Evolutionary conservation across 2,113 vertebrate genomes (phyloP), one percentile per base, ranked within the genome.

Genomic region (Malurus elegans): DNA sequence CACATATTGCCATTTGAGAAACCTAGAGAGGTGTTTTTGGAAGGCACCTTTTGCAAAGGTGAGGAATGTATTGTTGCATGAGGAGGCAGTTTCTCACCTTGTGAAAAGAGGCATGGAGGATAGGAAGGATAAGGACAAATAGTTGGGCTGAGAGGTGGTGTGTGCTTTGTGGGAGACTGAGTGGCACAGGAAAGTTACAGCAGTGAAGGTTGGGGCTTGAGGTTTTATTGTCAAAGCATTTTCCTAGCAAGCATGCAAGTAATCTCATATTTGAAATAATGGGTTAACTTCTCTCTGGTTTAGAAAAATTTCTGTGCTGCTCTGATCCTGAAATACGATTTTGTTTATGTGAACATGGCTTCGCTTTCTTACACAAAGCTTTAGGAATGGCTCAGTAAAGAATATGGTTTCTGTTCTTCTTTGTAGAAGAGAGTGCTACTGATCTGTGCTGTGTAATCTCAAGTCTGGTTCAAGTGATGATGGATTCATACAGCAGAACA

Each of bases 391-490:
- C 40, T 64, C 73, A 42, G 45, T 58, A 38, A 13, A 61, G 23
- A 86, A 56, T 26, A 18, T 62, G 18, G 13, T 79, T 93, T 93
- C 80, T 93, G 11, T 91, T 92, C 9, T 81, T 15, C 23, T 86
- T 61, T 93, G 29, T 48, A 99, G 99, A 99, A 96, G 99, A 99
- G 85, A 98, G 86, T 3, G 98, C 98, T 13, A 98, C 98, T 34
- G 99, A 99, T 92, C 95, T 99, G 81, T 99, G 98, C 97, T 99
- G 98, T 93, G 95, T 99, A 18, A 90, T 99, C 38, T 98, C 98
- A 15, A 99, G 98, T 64, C 97, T 99, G 92, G 98, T 98, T 87
- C 99, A 99, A 98, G 97, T 99, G 81, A 99, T 99, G 98, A 98
- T 99, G 97, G 99, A 99, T 92, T 97, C 98, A 8, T 93, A 98